These are phyloP conservation scores for Aphrocallistes beatrix DNA, from an alignment of 37 sponge, comb jelly and placozoan genomes.

Conservation along the genomic window DNA sequence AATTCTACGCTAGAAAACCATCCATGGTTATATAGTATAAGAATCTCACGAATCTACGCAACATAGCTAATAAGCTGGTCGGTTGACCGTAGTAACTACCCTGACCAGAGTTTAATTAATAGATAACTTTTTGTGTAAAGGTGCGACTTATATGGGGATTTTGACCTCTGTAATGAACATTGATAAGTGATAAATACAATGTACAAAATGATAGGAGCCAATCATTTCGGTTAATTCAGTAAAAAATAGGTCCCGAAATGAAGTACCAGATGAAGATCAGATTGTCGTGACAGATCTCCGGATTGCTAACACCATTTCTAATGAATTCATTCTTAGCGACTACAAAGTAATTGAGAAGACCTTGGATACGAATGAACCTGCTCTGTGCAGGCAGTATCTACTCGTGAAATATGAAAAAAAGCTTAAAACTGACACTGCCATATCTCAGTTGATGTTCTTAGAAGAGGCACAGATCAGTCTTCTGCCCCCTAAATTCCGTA, in stretches of 20 bases:
- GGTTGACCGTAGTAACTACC: too few species aligned
- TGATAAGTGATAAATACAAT: too few species aligned
- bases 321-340: not conserved
- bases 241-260: not conserved
- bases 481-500: not conserved
- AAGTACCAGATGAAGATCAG: not conserved
- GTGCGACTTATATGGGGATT: too few species aligned
- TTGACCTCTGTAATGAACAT: too few species aligned
- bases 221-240: too few species aligned
- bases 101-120: too few species aligned
- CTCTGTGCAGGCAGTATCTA: not conserved
- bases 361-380: not conserved
- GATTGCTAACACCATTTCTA: not conserved
- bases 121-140: too few species aligned
- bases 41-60: too few species aligned
- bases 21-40: too few species aligned
- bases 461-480: not conserved
- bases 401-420: conserved; percentile 12
- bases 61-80: too few species aligned
- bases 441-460: not conserved
- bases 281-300: conserved; percentile 4
- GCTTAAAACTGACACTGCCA: not conserved
- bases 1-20: too few species aligned
- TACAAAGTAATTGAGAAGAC: not conserved
- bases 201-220: too few species aligned